Evolutionary conservation across 2,113 vertebrate species (phyloP), one percentile per base, ranked within the genome.

Genomic region (Pseudorhombus dupliciocellatus): DNA sequence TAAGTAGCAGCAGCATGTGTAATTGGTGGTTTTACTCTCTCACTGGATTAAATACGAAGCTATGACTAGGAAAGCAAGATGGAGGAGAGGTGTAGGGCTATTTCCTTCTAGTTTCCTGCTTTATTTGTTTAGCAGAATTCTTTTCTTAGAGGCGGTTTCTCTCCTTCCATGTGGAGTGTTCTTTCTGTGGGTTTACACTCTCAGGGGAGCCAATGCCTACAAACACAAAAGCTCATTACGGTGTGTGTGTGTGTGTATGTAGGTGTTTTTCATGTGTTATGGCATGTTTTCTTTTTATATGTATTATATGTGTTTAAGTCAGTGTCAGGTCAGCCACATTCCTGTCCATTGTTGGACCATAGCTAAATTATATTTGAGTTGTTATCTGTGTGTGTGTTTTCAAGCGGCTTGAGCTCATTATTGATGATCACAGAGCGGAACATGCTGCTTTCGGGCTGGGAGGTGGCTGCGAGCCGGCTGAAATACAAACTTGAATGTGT

Each of bases 181-280:
- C 70, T 86, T 84, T 86, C 78, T 77, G 74, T 87, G 82, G 72
- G 74, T 80, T 80, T 65, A 25, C 72, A 37, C 62, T 88, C 87
- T 83, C 85, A 28, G 53, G 77, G 83, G 87, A 89, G 44, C 34
- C 54, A 63, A 63, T 71, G 83, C 67, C 82, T 87, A 55, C 80
- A 80, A 87, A 76, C 84, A 88, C 83, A 83, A 46, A 73, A 82
- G 81, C 87, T 90, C 87, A 92, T 92, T 91, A 91, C 72, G 65
- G 52, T 2, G 0, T 72, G 53, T 48, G 68, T 70, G 66, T 40
- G 67, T 54, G 69, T 66, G 26, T 28, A 28, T 66, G 26, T 28
- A 28, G 70, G 77, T 42, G 60, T 57, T 80, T 81, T 73, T 61
- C 77, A 79, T 64, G 81, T 83, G 65, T 52, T n/a, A 46, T 40